Base-by-base conservation (phyloP, 2,797 vertebrate species). In the Dallia pectoralis region DNA sequence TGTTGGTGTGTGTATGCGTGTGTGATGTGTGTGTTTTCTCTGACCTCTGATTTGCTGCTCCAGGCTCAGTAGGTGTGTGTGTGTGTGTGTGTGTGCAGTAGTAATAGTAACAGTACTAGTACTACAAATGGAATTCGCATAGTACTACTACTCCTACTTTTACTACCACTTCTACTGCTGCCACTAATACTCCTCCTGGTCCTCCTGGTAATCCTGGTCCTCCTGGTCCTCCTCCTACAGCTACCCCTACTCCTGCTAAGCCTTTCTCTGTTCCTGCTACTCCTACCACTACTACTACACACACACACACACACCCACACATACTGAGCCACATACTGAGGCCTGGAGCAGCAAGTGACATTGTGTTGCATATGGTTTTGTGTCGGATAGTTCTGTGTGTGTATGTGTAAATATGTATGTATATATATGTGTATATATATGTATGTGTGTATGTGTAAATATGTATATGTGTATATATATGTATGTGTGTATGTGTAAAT, bases 1-100 rank as follows among this genome's bases (percentile, higher is more conserved):
- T 59, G 53, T 59, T 14, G 22, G 22, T 27, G 53, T 59, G 53
- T 59, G 53, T 59, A 25, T 56, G 22, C 25, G 53, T 56, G n/a
- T 56, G 53, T 25, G 40, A 44, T 44, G 53, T 59, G 22, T 59
- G 53, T 59, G 12, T 59, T 59, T 11, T 27, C 53, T 59, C 25
- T 70, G 8, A 36, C 61, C 71, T 64, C 40, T 53, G 72, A 99
- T 97, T 93, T 99, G 97, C 81, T 99, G 97, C 91, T 98, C 97
- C 89, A 98, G 89, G 84, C 97, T 99, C 84, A 99, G 96, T 85
- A 99, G 53, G 53, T 59, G 53, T 59, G 53, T 59, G 53, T 59
- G 22, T 59, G 22, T 59, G 53, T 59, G 22, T 59, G 53, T 59
- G 53, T 59, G 22, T 56, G n/a, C 22, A 56, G n/a, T 59, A 59